phyloP scores from a whole-genome alignment of 2,797 vertebrate species.

The Myripristis jacobus region DNA sequence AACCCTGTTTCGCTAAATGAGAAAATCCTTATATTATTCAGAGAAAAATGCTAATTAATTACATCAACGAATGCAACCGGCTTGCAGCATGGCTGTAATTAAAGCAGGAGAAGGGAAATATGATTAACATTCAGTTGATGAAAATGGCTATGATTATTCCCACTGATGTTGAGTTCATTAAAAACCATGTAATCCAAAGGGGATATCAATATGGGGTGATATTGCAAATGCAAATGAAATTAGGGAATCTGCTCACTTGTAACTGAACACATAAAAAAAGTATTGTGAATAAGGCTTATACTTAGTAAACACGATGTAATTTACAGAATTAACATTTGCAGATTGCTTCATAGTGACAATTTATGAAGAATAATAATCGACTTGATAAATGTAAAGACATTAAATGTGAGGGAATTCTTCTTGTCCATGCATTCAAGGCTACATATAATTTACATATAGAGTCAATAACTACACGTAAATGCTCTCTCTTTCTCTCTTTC shows the following conservation, averaged over 20 bases:
- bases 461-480: neutral
- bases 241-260: constrained; percentile 41
- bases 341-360: constrained; percentile 5
- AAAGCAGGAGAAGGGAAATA: constrained; percentile 60
- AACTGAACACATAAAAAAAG: constrained; percentile 32
- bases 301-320: constrained; percentile 16
- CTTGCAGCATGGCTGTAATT: constrained; percentile 67
- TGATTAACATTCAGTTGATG: constrained; percentile 71
- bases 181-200: constrained; percentile 67
- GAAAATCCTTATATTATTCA: constrained; percentile 32
- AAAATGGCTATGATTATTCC: constrained; percentile 74
- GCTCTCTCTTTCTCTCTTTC: neutral
- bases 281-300: constrained; percentile 26
- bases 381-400: constrained; percentile 9
- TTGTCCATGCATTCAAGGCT: no score
- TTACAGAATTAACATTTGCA: constrained; percentile 39
- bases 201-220: constrained; percentile 57
- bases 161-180: constrained; percentile 69
- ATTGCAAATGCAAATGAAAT: constrained; percentile 63
- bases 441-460: neutral
- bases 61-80: constrained; percentile 47
- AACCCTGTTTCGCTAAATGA: constrained; percentile 23
- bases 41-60: constrained; percentile 66
- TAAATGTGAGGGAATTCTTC: constrained; percentile 4
- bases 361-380: constrained; percentile 1